Evolutionary conservation across 2,888 invertebrate genomes (phyloP).

Genomic region (Melanostoma mellinum): DNA sequence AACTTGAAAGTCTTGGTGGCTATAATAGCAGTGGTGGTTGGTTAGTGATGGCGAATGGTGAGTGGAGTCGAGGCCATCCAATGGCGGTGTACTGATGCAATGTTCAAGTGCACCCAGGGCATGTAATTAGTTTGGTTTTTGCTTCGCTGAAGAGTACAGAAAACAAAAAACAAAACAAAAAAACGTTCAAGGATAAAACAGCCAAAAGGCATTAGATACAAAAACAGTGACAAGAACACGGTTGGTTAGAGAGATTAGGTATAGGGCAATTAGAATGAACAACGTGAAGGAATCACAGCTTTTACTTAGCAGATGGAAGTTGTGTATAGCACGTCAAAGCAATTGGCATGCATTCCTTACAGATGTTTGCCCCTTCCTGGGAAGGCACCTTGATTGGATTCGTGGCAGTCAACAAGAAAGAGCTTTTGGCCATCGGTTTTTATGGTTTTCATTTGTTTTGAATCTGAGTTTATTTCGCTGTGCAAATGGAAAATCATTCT

Average conservation of each 20-base stretch:
- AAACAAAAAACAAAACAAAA: conserved; percentile 24
- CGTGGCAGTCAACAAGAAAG: not conserved
- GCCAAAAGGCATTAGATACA: conserved; percentile 5
- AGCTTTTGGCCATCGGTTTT: no score
- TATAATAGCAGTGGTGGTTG: not conserved
- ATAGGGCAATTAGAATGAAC: conserved; percentile 18
- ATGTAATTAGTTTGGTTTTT: conserved; percentile 64
- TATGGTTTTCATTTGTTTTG: no score
- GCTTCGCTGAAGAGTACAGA: not conserved
- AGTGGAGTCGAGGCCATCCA: not conserved
- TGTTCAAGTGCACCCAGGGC: conserved; percentile 59
- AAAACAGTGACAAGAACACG: conserved; percentile 21
- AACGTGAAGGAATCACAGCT: conserved; percentile 7
- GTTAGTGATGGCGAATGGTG: not conserved
- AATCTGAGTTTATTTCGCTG: no score
- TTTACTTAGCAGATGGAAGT: conserved; percentile 1
- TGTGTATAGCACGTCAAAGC: not conserved
- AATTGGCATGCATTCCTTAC: not conserved
- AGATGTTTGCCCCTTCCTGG: not conserved
- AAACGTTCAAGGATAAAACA: conserved; percentile 20
- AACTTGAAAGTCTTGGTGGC: conserved; percentile 2
- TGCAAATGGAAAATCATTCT: no score
- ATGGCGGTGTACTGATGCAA: conserved; percentile 40
- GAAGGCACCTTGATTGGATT: conserved; percentile 12
- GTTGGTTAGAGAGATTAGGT: conserved; percentile 4